Base-by-base conservation (phyloP, 2,113 vertebrate species). In the Brachypodius melanocephalos region DNA sequence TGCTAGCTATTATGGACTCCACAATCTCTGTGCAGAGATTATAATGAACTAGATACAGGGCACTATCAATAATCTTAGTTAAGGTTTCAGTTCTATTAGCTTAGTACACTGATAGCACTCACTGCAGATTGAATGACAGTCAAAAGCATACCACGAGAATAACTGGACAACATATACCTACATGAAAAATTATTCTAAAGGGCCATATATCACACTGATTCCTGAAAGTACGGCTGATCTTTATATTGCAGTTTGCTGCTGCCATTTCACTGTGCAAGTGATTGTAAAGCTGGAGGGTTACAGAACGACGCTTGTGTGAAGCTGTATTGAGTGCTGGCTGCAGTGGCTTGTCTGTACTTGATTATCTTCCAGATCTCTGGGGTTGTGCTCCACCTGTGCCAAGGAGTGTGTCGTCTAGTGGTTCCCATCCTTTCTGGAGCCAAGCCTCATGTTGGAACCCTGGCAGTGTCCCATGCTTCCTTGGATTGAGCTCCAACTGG, bases 21-120 rank as follows among this genome's bases (percentile, higher is more conserved):
- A 59, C 90, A 97, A 97, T 98, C 97, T 98, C 93, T 93, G 82
- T 59, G 90, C 84, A 62, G 96, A 98, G 97, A 98, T 98, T 98
- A 96, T 85, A 96, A 95, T 67, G 80, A 63, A 94, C 74, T 96
- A 97, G 92, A 97, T 97, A 82, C 43, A 94, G 89, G 57, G 62
- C 8, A 5, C 78, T 95, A 96, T 98, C 95, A 96, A 94, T 84
- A 94, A 93, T 91, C 91, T 95, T 93, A 78, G 93, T 97, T 97
- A 97, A 97, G 84, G 91, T 97, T 97, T 98, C 89, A 97, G 57
- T 95, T 94, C 74, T 92, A 68, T 95, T 90, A 97, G 87, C 88
- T 96, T 90, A 95, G 75, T 81, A 67, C 83, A 57, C 96, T 95
- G 94, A 97, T 97, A 97, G 68, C 36, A 32, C 72, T 94, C 77